Evolutionary conservation across 2,797 vertebrate genomes (phyloP).

Genomic region (Anomalospiza imberbis): DNA sequence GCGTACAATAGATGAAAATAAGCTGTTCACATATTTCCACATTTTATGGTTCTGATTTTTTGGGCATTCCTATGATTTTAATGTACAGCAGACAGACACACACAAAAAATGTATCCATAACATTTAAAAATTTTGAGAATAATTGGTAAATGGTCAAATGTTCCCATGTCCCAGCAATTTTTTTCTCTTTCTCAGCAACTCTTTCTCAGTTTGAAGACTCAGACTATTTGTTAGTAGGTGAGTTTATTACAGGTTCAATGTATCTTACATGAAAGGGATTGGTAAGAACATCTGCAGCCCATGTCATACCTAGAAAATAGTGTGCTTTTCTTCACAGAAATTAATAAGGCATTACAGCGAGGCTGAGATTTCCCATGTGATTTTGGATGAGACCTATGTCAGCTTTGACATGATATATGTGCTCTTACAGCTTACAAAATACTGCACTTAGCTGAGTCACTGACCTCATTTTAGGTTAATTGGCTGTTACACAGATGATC

Average conservation of each 20-base stretch:
- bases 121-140: background rate
- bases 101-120: background rate
- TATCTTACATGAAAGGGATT: background rate
- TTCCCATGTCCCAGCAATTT: background rate
- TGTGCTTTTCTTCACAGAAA: background rate
- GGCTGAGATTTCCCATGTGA: background rate
- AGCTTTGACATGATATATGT: background rate
- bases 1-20: constrained; percentile 12
- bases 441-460: background rate
- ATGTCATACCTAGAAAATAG: background rate
- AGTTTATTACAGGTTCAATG: background rate
- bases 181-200: constrained; percentile 1
- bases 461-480: background rate
- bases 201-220: background rate
- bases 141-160: background rate
- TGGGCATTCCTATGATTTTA: background rate
- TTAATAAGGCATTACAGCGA: constrained; percentile 24
- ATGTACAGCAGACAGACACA: background rate
- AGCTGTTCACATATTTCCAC: background rate
- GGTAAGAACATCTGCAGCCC: background rate
- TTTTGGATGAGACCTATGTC: background rate
- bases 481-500: background rate
- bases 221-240: background rate
- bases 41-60: background rate
- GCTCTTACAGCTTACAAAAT: background rate